phyloP scores from a whole-genome alignment of 2,797 vertebrate species.

The Anguilla megastoma region DNA sequence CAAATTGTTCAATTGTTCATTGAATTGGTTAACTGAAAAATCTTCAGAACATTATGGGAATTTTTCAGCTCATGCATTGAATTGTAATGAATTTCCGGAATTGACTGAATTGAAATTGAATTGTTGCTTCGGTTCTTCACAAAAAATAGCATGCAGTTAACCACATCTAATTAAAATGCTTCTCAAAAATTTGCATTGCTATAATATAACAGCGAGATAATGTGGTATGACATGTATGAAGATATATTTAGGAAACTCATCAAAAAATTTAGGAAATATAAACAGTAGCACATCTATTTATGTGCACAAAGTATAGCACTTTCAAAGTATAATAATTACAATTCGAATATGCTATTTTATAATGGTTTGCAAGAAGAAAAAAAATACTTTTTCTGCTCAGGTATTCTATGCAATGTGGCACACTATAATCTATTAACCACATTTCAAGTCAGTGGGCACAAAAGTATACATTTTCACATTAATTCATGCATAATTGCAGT shows the following conservation, averaged over 20 bases:
- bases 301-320: not conserved
- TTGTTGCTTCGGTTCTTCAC: not conserved
- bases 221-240: not conserved
- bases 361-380: not conserved
- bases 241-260: not conserved
- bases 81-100: too few relatives aligned
- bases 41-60: too few relatives aligned
- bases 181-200: not conserved
- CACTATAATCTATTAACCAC: slow-evolving; percentile 10
- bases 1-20: too few relatives aligned
- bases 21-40: too few relatives aligned
- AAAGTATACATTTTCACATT: slow-evolving; percentile 8
- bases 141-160: not conserved
- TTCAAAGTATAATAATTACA: slow-evolving; percentile 1
- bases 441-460: not conserved
- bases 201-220: not conserved
- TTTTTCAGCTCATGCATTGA: too few relatives aligned
- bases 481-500: not conserved
- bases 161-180: not conserved
- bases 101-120: too few relatives aligned
- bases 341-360: not conserved
- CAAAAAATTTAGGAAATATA: not conserved
- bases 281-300: not conserved
- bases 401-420: not conserved
- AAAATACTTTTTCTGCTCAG: not conserved